Evolutionary conservation across 2,888 invertebrate species (phyloP).

Genomic region (Odontocolon sp.): DNA sequence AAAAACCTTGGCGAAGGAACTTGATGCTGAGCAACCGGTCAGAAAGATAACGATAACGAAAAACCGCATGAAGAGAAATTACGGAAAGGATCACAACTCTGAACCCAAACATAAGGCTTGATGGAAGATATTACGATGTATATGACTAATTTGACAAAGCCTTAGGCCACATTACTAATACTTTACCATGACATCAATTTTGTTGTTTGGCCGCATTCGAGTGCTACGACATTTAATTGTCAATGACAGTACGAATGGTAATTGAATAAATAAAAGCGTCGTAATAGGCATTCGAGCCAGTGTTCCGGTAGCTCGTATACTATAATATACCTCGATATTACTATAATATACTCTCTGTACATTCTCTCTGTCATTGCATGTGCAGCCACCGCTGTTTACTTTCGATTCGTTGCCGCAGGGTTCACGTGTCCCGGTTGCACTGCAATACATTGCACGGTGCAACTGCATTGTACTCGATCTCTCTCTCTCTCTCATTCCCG

Average conservation of each 20-base stretch:
- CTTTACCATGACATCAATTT: not conserved
- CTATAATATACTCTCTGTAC: conserved; percentile 40
- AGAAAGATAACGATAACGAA: no score
- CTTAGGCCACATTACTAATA: not conserved
- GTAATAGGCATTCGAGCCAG: conserved; percentile 55
- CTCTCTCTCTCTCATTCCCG: conserved; percentile 4
- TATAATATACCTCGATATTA: conserved; percentile 34
- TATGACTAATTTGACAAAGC: conserved; percentile 1
- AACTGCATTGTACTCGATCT: conserved; percentile 9
- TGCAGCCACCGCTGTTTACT: conserved; percentile 61
- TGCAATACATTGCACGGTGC: conserved; percentile 39
- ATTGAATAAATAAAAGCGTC: conserved; percentile 68
- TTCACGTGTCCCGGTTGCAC: conserved; percentile 47
- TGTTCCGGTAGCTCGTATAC: conserved; percentile 52
- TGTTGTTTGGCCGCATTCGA: conserved; percentile 31
- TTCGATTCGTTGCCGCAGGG: conserved; percentile 60
- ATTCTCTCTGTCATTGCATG: conserved; percentile 55
- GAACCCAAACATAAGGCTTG: no score
- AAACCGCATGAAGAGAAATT: no score
- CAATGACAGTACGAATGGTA: conserved; percentile 60
- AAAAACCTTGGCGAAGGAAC: not conserved
- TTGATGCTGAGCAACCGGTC: no score
- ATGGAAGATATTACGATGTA: no score
- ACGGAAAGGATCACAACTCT: no score
- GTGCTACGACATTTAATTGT: conserved; percentile 67